A percentile compares a stretch with the other conserved stretches of the same genome.
Evolutionary conservation across 2,113 vertebrate genomes (phyloP).

Genomic region (Balaeniceps rex): DNA sequence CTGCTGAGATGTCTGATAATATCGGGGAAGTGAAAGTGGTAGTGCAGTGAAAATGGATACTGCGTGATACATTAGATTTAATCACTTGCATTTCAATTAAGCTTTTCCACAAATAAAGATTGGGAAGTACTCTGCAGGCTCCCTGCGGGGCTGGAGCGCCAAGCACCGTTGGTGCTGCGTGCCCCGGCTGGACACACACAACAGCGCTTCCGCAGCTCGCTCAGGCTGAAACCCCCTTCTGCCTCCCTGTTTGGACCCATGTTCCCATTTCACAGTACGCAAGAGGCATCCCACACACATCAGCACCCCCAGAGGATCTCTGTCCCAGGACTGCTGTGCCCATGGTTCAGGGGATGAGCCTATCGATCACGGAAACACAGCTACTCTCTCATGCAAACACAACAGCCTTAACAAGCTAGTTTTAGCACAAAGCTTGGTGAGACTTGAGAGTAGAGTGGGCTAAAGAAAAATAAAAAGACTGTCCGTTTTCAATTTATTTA

Average conservation of each 20-base stretch:
- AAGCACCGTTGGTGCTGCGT: not conserved
- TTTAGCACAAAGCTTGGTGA: not conserved
- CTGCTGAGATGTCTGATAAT: slow-evolving; percentile 51
- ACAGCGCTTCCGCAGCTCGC: not conserved
- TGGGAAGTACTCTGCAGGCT: slow-evolving; percentile 13
- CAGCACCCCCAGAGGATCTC: not conserved
- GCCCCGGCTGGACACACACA: not conserved
- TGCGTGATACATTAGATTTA: slow-evolving; percentile 61
- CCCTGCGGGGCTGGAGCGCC: not conserved
- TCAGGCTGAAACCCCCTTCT: not conserved
- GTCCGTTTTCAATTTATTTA: not conserved
- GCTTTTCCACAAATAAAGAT: slow-evolving; percentile 56
- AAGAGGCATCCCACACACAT: not conserved
- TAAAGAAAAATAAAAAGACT: not conserved
- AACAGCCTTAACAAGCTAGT: rapidly evolving
- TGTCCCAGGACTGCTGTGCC: not conserved
- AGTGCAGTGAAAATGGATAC: slow-evolving; percentile 64
- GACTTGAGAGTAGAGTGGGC: rapidly evolving
- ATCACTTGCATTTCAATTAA: slow-evolving; percentile 69
- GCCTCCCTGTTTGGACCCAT: not conserved
- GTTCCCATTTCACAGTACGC: not conserved
- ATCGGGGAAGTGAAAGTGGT: slow-evolving; percentile 59
- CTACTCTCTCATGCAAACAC: not conserved
- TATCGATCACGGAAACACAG: not conserved
- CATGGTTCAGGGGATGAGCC: not conserved